Evolutionary conservation across 2,113 vertebrate genomes (phyloP).

Genomic region (Mus pahari): DNA sequence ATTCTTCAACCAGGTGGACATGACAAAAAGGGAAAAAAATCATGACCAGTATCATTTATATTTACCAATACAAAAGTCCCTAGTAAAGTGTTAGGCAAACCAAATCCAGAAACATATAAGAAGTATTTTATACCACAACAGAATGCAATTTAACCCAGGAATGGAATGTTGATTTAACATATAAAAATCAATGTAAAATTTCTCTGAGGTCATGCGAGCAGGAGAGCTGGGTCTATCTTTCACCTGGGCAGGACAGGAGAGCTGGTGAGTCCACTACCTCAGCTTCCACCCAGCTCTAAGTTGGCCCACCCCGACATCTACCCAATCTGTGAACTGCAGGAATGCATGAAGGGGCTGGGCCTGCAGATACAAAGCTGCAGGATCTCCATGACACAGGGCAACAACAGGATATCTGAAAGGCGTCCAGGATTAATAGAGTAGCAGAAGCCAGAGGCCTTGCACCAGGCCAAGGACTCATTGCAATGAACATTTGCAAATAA

Average conservation of each 20-base stretch:
- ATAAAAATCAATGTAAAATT: neutral
- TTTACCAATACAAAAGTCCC: neutral
- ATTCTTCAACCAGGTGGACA: neutral
- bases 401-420: neutral
- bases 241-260: neutral
- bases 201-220: neutral
- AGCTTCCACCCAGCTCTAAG: neutral
- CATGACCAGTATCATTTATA: neutral
- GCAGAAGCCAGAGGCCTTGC: neutral
- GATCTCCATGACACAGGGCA: neutral
- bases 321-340: neutral
- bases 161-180: neutral
- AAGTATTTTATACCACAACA: neutral
- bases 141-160: neutral
- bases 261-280: neutral
- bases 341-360: neutral
- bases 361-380: neutral
- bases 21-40: neutral
- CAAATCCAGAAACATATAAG: neutral
- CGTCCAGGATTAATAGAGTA: neutral
- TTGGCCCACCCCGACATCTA: neutral
- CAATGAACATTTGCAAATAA: neutral
- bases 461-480: neutral
- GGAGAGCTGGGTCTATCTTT: neutral
- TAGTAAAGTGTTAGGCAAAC: constrained; percentile 4